Evolutionary conservation across 37 sponge, comb jelly and placozoan species (phyloP).

Genomic region (Aplysina aerophoba): DNA sequence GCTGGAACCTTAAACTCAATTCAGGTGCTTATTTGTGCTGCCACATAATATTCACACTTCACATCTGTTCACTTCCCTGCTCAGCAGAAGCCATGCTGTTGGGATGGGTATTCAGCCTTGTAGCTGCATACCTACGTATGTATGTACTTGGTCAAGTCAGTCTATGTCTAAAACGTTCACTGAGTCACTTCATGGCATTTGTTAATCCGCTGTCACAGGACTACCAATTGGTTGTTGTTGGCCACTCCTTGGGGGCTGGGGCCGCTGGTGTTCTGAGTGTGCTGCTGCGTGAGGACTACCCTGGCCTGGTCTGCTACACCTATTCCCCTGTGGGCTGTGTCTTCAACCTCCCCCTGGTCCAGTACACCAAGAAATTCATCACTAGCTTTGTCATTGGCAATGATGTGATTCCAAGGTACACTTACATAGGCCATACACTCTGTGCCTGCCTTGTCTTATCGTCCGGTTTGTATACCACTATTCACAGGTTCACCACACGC

Average conservation of each 20-base stretch:
- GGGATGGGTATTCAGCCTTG: no score
- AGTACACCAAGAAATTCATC: slow-evolving; percentile 44
- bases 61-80: no score
- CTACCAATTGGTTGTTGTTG: slow-evolving; percentile 32
- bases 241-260: slow-evolving; percentile 59
- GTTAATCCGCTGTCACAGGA: background rate
- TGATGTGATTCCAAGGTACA: slow-evolving; percentile 58
- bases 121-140: no score
- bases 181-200: no score
- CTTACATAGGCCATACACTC: background rate
- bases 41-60: no score
- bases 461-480: background rate
- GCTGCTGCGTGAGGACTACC: slow-evolving; percentile 34
- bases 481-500: slow-evolving; percentile 33
- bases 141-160: no score
- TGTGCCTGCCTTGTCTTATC: no score
- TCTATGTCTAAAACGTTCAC: no score
- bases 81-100: no score
- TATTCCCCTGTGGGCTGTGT: slow-evolving; percentile 58
- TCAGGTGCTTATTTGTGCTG: no score
- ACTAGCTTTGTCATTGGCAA: slow-evolving; percentile 47
- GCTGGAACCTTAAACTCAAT: no score
- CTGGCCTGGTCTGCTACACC: slow-evolving; percentile 46
- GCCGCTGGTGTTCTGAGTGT: slow-evolving; percentile 51
- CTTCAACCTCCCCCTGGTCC: slow-evolving; percentile 40